Conservation (phyloP, 2,888 invertebrate species). For the Sylvicola cinctus region DNA sequence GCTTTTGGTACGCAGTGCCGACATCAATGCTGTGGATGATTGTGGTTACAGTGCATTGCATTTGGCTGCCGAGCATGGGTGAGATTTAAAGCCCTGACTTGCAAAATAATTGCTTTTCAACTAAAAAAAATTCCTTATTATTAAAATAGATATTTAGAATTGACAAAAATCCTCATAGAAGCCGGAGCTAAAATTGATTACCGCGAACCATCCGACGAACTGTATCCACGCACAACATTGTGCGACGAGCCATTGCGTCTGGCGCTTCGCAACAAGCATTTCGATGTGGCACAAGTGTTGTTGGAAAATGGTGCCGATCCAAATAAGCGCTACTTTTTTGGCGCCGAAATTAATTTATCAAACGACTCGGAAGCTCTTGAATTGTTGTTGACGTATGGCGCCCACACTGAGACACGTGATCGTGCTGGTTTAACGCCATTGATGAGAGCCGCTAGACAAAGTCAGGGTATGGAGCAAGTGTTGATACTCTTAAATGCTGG, state of each 20-base stretch:
- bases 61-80: conserved; percentile 76
- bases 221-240: conserved; percentile 47
- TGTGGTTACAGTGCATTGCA: conserved; percentile 84
- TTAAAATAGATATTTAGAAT: conserved; percentile 42
- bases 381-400: conserved; percentile 64
- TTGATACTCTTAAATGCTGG: conserved; percentile 56
- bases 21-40: conserved; percentile 66
- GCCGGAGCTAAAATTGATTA: conserved; percentile 67
- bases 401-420: conserved; percentile 70
- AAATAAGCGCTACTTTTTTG: conserved; percentile 81
- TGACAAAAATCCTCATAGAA: conserved; percentile 49
- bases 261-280: conserved; percentile 71
- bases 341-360: conserved; percentile 74
- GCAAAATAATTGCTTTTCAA: conserved; percentile 1
- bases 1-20: conserved; percentile 59
- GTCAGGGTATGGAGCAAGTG: conserved; percentile 57
- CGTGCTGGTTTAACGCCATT: conserved; percentile 73
- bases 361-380: conserved; percentile 65
- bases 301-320: conserved; percentile 74
- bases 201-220: conserved; percentile 46
- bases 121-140: neutral
- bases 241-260: conserved; percentile 78
- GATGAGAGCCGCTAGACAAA: conserved; percentile 73
- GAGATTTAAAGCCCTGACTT: conserved; percentile 14
- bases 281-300: conserved; percentile 45